phyloP scores from a whole-genome alignment of 2,113 vertebrate species.

The Hystrix cristata region DNA sequence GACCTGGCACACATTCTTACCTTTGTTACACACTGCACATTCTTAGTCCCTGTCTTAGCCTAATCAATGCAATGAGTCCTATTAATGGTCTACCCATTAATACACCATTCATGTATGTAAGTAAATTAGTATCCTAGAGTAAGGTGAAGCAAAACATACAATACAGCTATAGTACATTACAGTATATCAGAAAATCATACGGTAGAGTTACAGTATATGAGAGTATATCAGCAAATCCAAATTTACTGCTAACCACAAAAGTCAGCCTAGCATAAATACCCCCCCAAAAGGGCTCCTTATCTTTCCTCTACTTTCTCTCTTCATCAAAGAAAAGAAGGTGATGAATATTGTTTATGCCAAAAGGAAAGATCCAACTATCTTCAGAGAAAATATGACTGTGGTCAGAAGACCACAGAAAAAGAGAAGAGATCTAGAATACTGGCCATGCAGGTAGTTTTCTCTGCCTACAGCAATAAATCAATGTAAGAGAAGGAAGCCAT shows the following conservation, averaged over 20 bases:
- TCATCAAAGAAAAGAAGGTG: not conserved
- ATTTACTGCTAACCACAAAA: not conserved
- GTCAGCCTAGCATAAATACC: not conserved
- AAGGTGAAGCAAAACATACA: not conserved
- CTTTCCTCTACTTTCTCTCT: not conserved
- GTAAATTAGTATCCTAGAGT: not conserved
- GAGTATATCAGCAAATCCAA: not conserved
- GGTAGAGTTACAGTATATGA: not conserved
- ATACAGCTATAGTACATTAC: not conserved
- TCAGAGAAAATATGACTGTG: not conserved
- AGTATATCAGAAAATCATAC: not conserved
- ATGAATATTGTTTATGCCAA: not conserved
- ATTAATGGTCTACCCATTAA: not conserved
- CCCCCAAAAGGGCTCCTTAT: not conserved
- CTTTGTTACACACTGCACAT: not conserved
- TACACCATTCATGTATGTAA: not conserved
- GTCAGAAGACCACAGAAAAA: not conserved
- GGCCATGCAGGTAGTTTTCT: not conserved
- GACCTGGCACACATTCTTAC: not conserved
- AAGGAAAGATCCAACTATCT: not conserved
- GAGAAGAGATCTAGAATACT: not conserved
- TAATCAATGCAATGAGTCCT: not conserved
- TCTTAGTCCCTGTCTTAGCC: not conserved
- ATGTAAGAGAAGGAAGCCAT: not conserved
- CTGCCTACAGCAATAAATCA: not conserved